Evolutionary conservation across 2,797 vertebrate species (phyloP), one percentile per base, ranked within the genome.

Genomic region (Aeoliscus strigatus): DNA sequence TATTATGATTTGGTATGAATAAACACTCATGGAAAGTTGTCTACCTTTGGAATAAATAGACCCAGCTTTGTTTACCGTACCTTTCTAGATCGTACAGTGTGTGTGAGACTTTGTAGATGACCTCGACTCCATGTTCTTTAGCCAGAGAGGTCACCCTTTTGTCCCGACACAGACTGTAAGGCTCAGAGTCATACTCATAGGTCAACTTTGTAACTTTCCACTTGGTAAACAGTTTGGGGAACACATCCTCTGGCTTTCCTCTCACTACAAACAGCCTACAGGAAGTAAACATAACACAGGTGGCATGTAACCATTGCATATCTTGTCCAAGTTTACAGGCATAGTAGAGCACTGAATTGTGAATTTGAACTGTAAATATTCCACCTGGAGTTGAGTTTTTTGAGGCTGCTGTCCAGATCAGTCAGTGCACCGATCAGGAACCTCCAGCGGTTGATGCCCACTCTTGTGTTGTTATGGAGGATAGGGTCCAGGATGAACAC

Each of bases 161-260:
- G 39, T 89, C 88, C 0, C 81, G 68, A 30, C 7, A 60, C 52
- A 51, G 53, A 29, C 85, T 69, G 32, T 80, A 79, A 1, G 86
- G 83, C 66, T 90, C 85, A 0, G 86, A 88, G 79, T 87, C 88
- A 11, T 82, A 80, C 55, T 90, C 84, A 0, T 84, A 90, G 0
- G 78, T 86, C 61, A 87, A 29, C 35, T 35, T 73, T 1, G 80
- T 88, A 0, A 86, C 71, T 2, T 77, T 80, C 86, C 85, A 86
- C 52, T 70, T 15, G 1, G 21, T 36, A 36, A 89, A 90, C 26
- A 89, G 79, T 11, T 21, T 3, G 0, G 87, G 85, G 6, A 90
- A 71, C 14, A 88, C 82, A 5, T 89, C 85, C 15, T 81, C 62
- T 0, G 87, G 88, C 8, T 75, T 65, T 2, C 88, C 88, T 42